These are phyloP conservation scores for Proctacanthus coquilletti DNA, from an alignment of 1,140 invertebrate species.

Conservation along the genomic window DNA sequence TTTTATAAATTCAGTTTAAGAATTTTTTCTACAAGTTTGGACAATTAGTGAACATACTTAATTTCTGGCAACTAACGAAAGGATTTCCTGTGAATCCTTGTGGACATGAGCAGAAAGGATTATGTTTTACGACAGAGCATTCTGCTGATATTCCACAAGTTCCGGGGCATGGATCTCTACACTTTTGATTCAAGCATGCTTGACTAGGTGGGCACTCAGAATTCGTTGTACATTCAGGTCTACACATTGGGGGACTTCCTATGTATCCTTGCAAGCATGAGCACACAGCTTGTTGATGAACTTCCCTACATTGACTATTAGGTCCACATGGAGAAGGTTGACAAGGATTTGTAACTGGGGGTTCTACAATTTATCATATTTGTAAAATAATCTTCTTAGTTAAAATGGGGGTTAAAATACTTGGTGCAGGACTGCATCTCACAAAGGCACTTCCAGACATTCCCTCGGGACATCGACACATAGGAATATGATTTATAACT, in stretches of 20 bases:
- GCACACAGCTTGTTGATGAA: constrained; percentile 47
- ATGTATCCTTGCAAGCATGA: constrained; percentile 48
- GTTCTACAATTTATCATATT: constrained; percentile 39
- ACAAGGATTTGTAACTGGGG: constrained; percentile 41
- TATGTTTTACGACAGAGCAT: constrained; percentile 69
- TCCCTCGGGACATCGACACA: constrained; percentile 55
- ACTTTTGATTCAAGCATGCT: constrained; percentile 53
- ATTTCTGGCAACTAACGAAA: constrained; percentile 45
- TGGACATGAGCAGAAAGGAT: constrained; percentile 63
- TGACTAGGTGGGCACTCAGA: constrained; percentile 47
- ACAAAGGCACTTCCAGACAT: constrained; percentile 56
- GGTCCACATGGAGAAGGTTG: constrained; percentile 63
- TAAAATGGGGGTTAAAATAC: constrained; percentile 30
- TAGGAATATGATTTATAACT: constrained; percentile 59
- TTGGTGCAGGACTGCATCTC: constrained; percentile 29
- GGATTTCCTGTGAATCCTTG: constrained; percentile 61
- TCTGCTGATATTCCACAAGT: constrained; percentile 56
- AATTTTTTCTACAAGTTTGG: not conserved
- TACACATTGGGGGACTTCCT: constrained; percentile 51
- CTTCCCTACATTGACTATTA: constrained; percentile 56
- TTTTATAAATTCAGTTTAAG: not conserved
- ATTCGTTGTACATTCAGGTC: constrained; percentile 56
- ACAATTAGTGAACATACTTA: constrained; percentile 15
- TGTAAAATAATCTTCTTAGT: constrained; percentile 38
- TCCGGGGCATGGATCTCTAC: constrained; percentile 60